These are phyloP conservation scores for Sternarchorhynchus goeldii DNA, from an alignment of 2,797 vertebrate species.

Conservation along the genomic window DNA sequence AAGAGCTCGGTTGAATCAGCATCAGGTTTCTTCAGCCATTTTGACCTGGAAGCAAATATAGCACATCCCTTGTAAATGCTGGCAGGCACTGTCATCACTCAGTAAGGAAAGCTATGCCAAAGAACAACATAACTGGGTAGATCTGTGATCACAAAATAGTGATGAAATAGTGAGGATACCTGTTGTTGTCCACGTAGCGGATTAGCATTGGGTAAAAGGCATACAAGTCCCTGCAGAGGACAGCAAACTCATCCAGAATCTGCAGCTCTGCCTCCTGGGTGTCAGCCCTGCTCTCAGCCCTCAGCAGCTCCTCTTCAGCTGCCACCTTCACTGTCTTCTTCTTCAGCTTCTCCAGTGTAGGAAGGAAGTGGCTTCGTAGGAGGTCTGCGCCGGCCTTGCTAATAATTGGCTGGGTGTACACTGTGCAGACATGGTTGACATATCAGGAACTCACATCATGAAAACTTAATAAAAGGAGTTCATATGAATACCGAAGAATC, in stretches of 20 bases:
- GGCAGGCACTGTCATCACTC: too few relatives aligned
- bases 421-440: constrained; percentile 66
- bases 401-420: constrained; percentile 97
- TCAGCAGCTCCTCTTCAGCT: constrained; percentile 91
- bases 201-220: constrained; percentile 98
- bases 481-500: not conserved
- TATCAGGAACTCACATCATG: not conserved
- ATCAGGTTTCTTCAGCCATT: constrained; percentile 93
- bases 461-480: not conserved
- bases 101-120: not conserved
- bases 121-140: not conserved
- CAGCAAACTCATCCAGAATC: constrained; percentile 94
- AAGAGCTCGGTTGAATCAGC: constrained; percentile 92
- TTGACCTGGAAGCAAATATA: constrained; percentile 75
- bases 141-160: not conserved
- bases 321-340: constrained; percentile 96
- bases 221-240: constrained; percentile 96
- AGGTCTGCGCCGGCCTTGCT: constrained; percentile 92
- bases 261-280: constrained; percentile 95
- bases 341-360: constrained; percentile 93
- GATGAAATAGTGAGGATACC: constrained; percentile 69
- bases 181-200: constrained; percentile 97
- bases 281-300: constrained; percentile 87
- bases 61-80: too few relatives aligned
- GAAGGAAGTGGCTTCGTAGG: constrained; percentile 91